Conservation (phyloP, 2,113 vertebrate genomes). For the cat (Felis catus) region DNA sequence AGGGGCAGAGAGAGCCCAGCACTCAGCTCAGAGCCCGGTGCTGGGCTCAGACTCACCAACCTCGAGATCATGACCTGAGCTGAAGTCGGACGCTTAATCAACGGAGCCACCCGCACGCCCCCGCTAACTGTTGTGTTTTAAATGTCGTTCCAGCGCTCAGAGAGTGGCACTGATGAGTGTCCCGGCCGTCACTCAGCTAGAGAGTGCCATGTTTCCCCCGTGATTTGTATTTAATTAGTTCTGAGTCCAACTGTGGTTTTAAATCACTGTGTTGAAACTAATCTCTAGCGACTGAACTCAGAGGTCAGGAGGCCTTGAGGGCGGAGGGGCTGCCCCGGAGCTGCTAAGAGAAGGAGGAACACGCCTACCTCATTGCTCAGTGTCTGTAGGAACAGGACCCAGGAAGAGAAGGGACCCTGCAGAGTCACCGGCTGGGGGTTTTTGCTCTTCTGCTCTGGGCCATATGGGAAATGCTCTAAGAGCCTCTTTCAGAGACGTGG, state of each 20-base stretch:
- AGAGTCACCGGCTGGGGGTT: fast-evolving
- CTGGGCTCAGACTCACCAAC: too few species aligned
- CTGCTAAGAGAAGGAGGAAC: neutral
- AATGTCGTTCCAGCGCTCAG: fast-evolving
- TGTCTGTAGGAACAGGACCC: neutral
- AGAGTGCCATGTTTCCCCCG: neutral
- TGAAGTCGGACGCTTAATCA: too few species aligned
- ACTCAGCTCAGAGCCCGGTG: too few species aligned
- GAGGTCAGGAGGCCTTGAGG: neutral
- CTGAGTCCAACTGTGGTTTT: neutral
- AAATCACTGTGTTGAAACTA: neutral
- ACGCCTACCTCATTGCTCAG: neutral
- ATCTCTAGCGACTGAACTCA: neutral
- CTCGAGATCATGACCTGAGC: too few species aligned
- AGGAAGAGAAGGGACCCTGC: neutral
- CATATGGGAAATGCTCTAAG: neutral
- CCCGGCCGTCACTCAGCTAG: neutral
- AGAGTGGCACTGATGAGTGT: neutral
- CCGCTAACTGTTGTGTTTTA: neutral
- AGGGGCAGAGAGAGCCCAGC: too few species aligned
- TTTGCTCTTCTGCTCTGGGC: fast-evolving
- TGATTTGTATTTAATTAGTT: neutral
- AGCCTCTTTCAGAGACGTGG: neutral
- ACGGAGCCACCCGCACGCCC: too few species aligned
- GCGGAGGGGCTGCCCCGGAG: neutral